phyloP scores from a whole-genome alignment of 2,113 vertebrate species.

The Notothenia coriiceps region DNA sequence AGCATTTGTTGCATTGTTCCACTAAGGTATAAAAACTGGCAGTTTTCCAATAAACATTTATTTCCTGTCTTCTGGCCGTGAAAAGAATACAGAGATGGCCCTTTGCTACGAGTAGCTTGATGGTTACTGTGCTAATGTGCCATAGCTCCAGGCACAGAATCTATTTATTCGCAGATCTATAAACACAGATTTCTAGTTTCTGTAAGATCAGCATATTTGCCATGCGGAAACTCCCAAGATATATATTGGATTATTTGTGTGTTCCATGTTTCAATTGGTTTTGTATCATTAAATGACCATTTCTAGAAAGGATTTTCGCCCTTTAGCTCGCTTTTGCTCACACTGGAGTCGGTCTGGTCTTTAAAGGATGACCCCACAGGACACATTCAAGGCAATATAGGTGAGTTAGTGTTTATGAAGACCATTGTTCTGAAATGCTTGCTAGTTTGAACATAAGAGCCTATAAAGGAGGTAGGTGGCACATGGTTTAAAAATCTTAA shows the following conservation, averaged over 20 bases:
- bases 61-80: neutral
- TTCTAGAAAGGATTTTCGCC: slow-evolving; percentile 8
- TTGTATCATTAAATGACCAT: slow-evolving; percentile 31
- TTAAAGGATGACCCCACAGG: slow-evolving; percentile 21
- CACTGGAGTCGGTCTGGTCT: neutral
- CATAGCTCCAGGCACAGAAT: slow-evolving; percentile 23
- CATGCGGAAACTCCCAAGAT: slow-evolving; percentile 4
- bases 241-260: neutral
- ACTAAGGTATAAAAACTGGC: neutral
- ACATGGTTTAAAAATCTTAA: neutral
- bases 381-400: slow-evolving; percentile 8
- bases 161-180: slow-evolving; percentile 41
- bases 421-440: slow-evolving; percentile 10
- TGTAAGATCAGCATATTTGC: slow-evolving; percentile 24
- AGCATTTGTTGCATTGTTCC: neutral
- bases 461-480: neutral
- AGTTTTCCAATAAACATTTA: neutral
- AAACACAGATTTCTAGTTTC: slow-evolving; percentile 39
- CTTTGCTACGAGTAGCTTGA: neutral
- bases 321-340: neutral
- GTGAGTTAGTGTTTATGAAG: slow-evolving; percentile 27
- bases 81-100: neutral
- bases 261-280: slow-evolving; percentile 1
- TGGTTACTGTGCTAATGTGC: neutral
- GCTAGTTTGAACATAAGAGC: neutral